Percentiles rank a stretch among this genome's conserved stretches.
Evolutionary conservation across 92 coral and sea anemone genomes (phyloP).

Genomic region (Metridium senile): DNA sequence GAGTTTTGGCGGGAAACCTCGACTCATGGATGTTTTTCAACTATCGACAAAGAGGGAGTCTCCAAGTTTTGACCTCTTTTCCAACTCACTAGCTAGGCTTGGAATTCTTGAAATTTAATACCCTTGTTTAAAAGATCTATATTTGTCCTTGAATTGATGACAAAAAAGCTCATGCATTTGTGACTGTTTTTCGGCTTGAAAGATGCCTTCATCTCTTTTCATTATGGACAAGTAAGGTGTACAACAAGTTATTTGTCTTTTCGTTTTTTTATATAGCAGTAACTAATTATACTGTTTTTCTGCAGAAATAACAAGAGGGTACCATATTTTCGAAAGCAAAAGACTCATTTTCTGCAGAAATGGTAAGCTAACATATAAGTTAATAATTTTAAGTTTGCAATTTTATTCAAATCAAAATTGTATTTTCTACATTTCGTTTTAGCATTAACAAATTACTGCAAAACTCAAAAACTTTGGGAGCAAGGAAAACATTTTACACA

Average conservation of each 20-base stretch:
- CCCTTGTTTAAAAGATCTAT: too few relatives aligned
- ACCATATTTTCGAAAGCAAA: conserved; percentile 25
- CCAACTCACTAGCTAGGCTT: too few relatives aligned
- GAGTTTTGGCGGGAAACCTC: conserved; percentile 36
- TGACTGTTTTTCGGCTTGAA: not conserved
- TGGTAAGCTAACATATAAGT: conserved; percentile 7
- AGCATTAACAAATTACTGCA: conserved; percentile 35
- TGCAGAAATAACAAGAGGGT: conserved; percentile 36
- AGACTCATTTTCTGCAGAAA: conserved; percentile 28
- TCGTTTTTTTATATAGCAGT: not conserved
- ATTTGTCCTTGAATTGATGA: too few relatives aligned
- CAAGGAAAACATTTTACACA: not conserved
- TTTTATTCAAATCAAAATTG: too few relatives aligned
- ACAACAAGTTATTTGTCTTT: not conserved
- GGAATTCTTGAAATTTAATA: too few relatives aligned
- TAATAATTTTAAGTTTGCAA: not conserved
- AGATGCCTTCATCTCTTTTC: conserved; percentile 21
- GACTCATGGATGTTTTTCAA: not conserved
- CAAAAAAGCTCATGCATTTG: too few relatives aligned
- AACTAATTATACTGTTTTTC: not conserved
- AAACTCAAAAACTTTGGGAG: conserved; percentile 14
- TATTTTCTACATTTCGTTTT: not conserved
- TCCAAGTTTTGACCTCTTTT: too few relatives aligned
- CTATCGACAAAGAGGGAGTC: too few relatives aligned
- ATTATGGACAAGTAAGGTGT: conserved; percentile 15